phyloP scores from a whole-genome alignment of 2,113 vertebrate genomes.

The Tichodroma muraria region DNA sequence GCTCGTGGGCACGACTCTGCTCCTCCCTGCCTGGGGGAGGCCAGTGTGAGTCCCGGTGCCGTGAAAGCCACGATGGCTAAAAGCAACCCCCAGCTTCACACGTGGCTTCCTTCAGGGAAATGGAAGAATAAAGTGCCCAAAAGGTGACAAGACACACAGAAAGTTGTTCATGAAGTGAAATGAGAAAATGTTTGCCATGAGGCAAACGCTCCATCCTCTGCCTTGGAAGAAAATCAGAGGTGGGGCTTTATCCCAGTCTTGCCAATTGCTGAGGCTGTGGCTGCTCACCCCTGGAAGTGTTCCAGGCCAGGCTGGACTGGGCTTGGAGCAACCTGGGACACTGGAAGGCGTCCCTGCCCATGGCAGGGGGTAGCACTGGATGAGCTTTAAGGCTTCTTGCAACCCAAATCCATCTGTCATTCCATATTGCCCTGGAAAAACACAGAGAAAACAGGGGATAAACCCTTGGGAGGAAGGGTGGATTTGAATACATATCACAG shows the following conservation, averaged over 20 bases:
- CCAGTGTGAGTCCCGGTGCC: rapidly evolving
- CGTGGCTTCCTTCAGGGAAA: background rate
- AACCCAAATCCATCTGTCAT: background rate
- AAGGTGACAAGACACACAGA: background rate
- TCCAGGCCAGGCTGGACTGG: rapidly evolving
- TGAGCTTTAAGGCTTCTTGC: background rate
- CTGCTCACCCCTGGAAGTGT: background rate
- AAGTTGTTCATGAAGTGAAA: background rate
- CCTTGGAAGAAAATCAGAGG: background rate
- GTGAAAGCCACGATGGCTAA: rapidly evolving
- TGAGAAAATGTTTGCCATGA: background rate
- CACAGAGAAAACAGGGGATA: background rate
- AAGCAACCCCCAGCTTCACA: background rate
- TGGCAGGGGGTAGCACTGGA: background rate
- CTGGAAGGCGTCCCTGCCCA: background rate
- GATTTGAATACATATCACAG: background rate
- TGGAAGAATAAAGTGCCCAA: background rate
- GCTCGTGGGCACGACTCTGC: background rate
- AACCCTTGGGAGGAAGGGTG: background rate
- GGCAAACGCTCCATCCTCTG: rapidly evolving
- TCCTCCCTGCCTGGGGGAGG: background rate
- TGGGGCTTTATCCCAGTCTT: background rate
- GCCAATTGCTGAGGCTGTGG: no score
- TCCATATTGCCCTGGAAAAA: background rate
- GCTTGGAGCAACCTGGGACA: background rate